Conservation (phyloP, 2,888 invertebrate species). For the Calameuta filiformis region DNA sequence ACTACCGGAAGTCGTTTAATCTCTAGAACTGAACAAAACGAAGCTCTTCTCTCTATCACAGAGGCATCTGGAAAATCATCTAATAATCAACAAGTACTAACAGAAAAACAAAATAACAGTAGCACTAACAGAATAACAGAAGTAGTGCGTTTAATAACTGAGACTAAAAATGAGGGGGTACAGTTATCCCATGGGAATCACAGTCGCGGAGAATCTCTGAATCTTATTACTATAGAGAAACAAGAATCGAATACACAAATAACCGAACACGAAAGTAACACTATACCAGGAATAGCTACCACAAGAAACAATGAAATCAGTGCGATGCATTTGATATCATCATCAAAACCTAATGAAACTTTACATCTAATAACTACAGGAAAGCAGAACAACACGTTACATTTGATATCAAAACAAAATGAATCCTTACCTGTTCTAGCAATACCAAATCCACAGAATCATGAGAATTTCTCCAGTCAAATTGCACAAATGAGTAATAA, state of each 20-base stretch:
- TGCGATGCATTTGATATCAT: slow-evolving; percentile 48
- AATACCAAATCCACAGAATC: slow-evolving; percentile 52
- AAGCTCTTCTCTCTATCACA: slow-evolving; percentile 44
- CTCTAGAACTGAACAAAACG: slow-evolving; percentile 38
- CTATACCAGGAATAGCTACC: slow-evolving; percentile 25
- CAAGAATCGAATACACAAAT: neutral
- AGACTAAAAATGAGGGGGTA: slow-evolving; percentile 28
- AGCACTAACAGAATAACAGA: slow-evolving; percentile 39
- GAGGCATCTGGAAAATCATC: slow-evolving; percentile 33
- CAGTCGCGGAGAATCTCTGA: neutral
- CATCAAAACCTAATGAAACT: slow-evolving; percentile 35
- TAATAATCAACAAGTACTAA: slow-evolving; percentile 32
- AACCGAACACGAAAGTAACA: slow-evolving; percentile 5
- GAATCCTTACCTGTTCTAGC: slow-evolving; percentile 52
- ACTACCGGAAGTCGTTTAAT: slow-evolving; percentile 23
- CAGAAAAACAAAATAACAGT: slow-evolving; percentile 30
- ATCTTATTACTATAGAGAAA: slow-evolving; percentile 7
- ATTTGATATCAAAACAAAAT: slow-evolving; percentile 57
- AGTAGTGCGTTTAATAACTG: slow-evolving; percentile 34
- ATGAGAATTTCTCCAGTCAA: slow-evolving; percentile 54
- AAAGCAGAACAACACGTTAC: slow-evolving; percentile 49
- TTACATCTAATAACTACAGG: slow-evolving; percentile 30
- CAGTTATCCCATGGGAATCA: slow-evolving; percentile 22
- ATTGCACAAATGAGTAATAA: slow-evolving; percentile 39
- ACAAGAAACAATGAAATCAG: slow-evolving; percentile 37